Percentiles rank a stretch among this genome's conserved stretches.
These are phyloP conservation scores for Phataginus tricuspis DNA, from an alignment of 2,797 vertebrate species.

Conservation along the genomic window DNA sequence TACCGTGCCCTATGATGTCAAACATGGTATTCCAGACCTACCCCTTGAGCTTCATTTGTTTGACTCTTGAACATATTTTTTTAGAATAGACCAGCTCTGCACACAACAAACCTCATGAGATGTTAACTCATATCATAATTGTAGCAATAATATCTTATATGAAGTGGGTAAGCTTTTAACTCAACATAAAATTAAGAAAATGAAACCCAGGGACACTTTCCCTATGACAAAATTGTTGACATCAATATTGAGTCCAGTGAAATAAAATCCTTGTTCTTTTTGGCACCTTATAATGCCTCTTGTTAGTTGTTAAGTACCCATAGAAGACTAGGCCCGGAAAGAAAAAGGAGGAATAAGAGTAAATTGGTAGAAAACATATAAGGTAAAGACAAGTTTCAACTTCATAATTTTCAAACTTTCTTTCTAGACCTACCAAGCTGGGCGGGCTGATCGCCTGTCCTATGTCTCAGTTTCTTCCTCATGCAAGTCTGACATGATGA, in stretches of 20 bases:
- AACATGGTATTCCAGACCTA: background rate
- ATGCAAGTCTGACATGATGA: background rate
- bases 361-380: background rate
- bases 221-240: background rate
- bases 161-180: background rate
- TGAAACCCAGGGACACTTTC: background rate
- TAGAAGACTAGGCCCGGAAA: background rate
- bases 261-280: background rate
- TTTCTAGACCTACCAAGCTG: background rate
- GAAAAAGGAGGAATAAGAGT: background rate
- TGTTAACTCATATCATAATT: background rate
- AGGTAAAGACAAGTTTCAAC: background rate
- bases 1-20: background rate
- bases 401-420: background rate
- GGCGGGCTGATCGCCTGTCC: background rate
- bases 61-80: background rate
- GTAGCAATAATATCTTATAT: background rate
- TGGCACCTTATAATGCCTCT: background rate
- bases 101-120: background rate
- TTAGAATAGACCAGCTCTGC: background rate
- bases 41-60: background rate
- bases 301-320: background rate
- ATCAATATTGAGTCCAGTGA: background rate
- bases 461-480: background rate
- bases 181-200: constrained; percentile 34